These are phyloP conservation scores for Ctenoplectra terminalis DNA, from an alignment of 1,140 invertebrate species.

Conservation along the genomic window DNA sequence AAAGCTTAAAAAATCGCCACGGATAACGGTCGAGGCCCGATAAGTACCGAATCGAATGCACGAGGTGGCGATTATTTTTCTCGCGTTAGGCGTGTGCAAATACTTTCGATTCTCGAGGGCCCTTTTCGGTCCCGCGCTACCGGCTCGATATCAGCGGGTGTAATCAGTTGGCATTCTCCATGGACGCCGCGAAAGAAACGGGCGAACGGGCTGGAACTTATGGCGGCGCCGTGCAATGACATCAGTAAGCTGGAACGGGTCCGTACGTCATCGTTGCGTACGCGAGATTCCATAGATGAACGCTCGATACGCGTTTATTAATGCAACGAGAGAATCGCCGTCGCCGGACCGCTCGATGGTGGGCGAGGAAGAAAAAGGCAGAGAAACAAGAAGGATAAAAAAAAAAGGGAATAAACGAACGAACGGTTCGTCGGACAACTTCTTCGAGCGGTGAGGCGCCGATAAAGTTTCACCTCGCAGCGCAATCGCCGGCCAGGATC, in stretches of 20 bases:
- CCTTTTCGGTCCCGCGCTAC: slow-evolving; percentile 57
- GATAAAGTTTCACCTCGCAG: slow-evolving; percentile 58
- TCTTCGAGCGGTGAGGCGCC: slow-evolving; percentile 41
- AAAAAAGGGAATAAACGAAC: background rate
- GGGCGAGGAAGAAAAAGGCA: background rate
- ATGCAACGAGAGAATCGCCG: slow-evolving; percentile 48
- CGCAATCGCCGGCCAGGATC: slow-evolving; percentile 56
- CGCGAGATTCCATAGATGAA: slow-evolving; percentile 76
- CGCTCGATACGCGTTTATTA: slow-evolving; percentile 73
- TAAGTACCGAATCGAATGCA: slow-evolving; percentile 35
- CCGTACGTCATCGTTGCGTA: slow-evolving; percentile 76
- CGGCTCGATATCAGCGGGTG: slow-evolving; percentile 66
- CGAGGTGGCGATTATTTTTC: slow-evolving; percentile 59
- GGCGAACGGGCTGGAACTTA: slow-evolving; percentile 62
- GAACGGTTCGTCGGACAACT: slow-evolving; percentile 48
- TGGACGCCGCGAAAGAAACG: slow-evolving; percentile 57
- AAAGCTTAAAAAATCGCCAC: slow-evolving; percentile 45
- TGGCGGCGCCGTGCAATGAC: slow-evolving; percentile 77
- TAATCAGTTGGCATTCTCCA: slow-evolving; percentile 76
- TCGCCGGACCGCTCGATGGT: slow-evolving; percentile 31
- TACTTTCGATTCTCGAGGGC: slow-evolving; percentile 37
- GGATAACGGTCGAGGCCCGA: slow-evolving; percentile 45
- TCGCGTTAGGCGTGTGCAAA: slow-evolving; percentile 15
- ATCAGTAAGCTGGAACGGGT: slow-evolving; percentile 77
- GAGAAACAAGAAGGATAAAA: background rate